Base-by-base conservation (phyloP, 1,140 invertebrate genomes). In the Leptonema lineaticorne region DNA sequence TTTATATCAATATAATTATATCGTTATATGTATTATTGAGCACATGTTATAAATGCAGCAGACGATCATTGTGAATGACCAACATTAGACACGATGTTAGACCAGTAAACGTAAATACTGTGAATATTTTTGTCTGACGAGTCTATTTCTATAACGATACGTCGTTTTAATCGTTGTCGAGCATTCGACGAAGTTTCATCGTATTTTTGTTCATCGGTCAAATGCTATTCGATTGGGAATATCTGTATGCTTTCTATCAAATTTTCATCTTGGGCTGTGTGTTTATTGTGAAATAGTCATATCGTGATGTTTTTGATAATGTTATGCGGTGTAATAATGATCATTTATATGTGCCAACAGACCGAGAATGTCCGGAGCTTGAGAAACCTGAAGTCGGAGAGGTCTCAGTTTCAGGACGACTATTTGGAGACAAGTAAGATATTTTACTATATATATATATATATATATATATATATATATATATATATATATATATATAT, bases 301-400 rank as follows among this genome's bases (percentile, higher is more conserved):
- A n/a, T n/a, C n/a, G n/a, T n/a, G n/a, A n/a, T n/a, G n/a, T n/a
- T n/a, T n/a, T n/a, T n/a, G n/a, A n/a, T n/a, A 45, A 7, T 45
- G 37, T 45, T 45, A 45, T 45, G 16, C 59, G 11, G 22, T 33
- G n/a, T 29, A 26, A n/a, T n/a, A n/a, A n/a, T n/a, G n/a, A n/a
- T n/a, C n/a, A n/a, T 37, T 11, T 30, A 16, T 60, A 24, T 33
- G 20, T 63, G 16, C 45, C n/a, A 45, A 11, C 78, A 92, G 93
- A 96, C 76, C 85, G 92, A 7, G 92, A 94, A 77, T 95, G 93
- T 75, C 89, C 90, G 0, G 88, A 91, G 63, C 78, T 94, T 22
- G 84, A 86, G 1, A 85, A 88, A 22, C 91, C 89, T 48, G 84
- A 86, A 37, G 83, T 90, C 65, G 93, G 93, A 0, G 83, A 84